A percentile compares a stretch with the other conserved stretches of the same genome.
phyloP scores from a whole-genome alignment of 2,888 invertebrate species.

The Lymantria monacha region DNA sequence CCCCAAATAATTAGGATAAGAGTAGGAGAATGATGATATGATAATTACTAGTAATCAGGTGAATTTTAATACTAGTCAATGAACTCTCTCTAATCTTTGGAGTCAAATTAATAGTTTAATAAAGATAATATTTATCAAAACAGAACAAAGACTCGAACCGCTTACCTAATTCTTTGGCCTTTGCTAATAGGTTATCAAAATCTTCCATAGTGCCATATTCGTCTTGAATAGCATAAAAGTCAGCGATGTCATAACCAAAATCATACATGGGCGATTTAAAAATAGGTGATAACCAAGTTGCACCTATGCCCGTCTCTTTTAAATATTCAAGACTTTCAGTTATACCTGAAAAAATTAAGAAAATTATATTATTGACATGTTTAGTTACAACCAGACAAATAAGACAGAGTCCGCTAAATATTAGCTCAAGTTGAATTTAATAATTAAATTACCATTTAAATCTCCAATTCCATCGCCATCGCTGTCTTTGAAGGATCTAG shows the following conservation, averaged over 20 bases:
- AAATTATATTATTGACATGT: background rate
- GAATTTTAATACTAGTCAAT: no score
- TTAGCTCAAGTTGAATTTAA: background rate
- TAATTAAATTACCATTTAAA: slow-evolving; percentile 65
- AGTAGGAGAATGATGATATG: no score
- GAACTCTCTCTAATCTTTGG: no score
- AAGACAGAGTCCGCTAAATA: background rate
- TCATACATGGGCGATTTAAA: slow-evolving; percentile 89
- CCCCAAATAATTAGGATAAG: no score
- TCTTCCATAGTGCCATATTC: slow-evolving; percentile 88
- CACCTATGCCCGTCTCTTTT: slow-evolving; percentile 85
- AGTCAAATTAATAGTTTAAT: no score
- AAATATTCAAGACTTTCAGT: slow-evolving; percentile 84
- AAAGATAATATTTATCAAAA: no score
- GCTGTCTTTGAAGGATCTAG: slow-evolving; percentile 90
- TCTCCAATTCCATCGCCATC: slow-evolving; percentile 88
- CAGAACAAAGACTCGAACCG: no score
- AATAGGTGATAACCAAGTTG: slow-evolving; percentile 90
- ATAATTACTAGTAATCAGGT: no score
- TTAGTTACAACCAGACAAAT: background rate
- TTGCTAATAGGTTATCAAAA: slow-evolving; percentile 83
- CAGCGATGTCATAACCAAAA: slow-evolving; percentile 90
- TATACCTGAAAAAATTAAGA: slow-evolving; percentile 72
- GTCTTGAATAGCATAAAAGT: slow-evolving; percentile 86
- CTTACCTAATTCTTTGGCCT: slow-evolving; percentile 79